Evolutionary conservation across 1,140 invertebrate genomes (phyloP).

Genomic region (Macrosteles quadrilineatus): DNA sequence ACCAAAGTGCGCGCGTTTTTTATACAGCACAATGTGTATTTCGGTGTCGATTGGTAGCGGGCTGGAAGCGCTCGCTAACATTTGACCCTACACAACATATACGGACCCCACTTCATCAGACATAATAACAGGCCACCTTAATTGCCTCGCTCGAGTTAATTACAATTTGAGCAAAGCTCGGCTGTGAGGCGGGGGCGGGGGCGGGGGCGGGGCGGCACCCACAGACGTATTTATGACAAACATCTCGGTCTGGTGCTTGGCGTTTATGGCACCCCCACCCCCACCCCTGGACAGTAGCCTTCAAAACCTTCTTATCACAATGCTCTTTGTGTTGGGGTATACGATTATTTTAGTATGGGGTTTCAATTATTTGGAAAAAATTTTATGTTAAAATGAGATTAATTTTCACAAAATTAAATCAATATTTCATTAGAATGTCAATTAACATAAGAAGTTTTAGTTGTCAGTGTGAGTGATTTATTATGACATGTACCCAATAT

Average conservation of each 20-base stretch:
- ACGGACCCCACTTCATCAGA: slow-evolving; percentile 20
- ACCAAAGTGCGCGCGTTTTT: too few species aligned
- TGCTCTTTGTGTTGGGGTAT: too few species aligned
- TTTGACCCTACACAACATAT: slow-evolving; percentile 17
- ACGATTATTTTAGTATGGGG: too few species aligned
- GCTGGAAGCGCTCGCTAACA: slow-evolving; percentile 5
- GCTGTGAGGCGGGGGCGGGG: background rate
- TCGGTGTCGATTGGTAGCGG: slow-evolving; percentile 4
- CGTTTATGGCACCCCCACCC: slow-evolving; percentile 12
- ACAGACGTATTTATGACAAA: background rate
- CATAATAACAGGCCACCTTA: slow-evolving; percentile 28
- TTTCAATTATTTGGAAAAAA: too few species aligned
- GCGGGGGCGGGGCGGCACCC: slow-evolving; percentile 3
- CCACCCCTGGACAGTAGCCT: slow-evolving; percentile 8
- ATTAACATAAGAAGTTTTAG: too few species aligned
- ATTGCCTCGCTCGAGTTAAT: slow-evolving; percentile 28
- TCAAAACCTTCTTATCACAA: slow-evolving; percentile 15
- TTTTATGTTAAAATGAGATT: too few species aligned
- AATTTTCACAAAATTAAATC: too few species aligned
- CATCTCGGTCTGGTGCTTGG: background rate
- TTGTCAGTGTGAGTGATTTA: too few species aligned
- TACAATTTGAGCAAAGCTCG: slow-evolving; percentile 26
- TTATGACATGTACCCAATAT: too few species aligned
- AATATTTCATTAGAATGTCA: too few species aligned
- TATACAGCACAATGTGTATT: too few species aligned